Evolutionary conservation across 2,113 vertebrate genomes (phyloP), one percentile per base, ranked within the genome.

Genomic region (Lethenteron reissneri): DNA sequence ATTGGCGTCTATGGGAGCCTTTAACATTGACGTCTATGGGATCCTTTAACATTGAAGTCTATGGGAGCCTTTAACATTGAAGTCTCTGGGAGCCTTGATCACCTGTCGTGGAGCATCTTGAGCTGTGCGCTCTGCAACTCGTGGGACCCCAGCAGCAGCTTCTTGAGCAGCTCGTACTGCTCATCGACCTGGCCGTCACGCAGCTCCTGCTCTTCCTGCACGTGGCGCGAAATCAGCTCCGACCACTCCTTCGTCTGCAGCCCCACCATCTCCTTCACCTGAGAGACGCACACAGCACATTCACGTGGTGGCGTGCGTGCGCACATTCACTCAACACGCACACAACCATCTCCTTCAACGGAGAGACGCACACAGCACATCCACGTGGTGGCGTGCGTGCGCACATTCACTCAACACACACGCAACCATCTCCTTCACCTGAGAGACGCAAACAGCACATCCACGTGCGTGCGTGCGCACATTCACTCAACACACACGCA

Each of bases 181-280:
- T 99, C 91, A 19, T 82, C 85, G 73, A 97, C 82, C 74, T 99
- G 94, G 13, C 80, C 77, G 74, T 97, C 90, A 10, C 86, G 87
- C 76, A 96, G 81, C 58, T 86, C 88, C 75, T 95, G 94, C 78
- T 95, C 94, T 77, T 96, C 88, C 0, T 81, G 83, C 69, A 87
- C 84, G 80, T 96, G 92, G 0, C 84, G 84, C 62, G 87, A 86
- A 77, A 92, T 85, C 84, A 99, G 87, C 77, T 95, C 92, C 0
- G 92, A 95, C 90, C 91, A 97, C 76, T 99, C 94, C 72, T 97
- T 99, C 3, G 94, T 97, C 80, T 99, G 94, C 78, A 90, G 89
- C 0, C 88, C 90, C 72, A 94, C 92, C 9, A 95, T 87, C 78
- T 95, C 88, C 78, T 96, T 96, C 62, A 96, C 90, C 94, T 95